Percentiles rank a stretch among this genome's conserved stretches.
Evolutionary conservation across 2,888 invertebrate species (phyloP).

Genomic region (Eupeodes luniger): DNA sequence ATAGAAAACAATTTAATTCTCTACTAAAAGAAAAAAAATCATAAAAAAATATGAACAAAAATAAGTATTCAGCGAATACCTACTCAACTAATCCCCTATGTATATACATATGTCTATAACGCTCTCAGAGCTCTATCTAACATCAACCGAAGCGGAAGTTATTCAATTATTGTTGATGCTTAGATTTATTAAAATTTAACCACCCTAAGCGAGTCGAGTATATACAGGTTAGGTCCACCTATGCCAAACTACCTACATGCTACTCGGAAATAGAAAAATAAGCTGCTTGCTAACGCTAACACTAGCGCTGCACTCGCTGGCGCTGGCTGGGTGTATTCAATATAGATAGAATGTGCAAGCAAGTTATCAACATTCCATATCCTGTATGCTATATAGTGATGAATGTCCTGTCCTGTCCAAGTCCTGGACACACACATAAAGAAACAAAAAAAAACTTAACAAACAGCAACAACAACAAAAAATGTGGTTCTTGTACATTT

Average conservation of each 20-base stretch:
- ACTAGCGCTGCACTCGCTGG: background rate
- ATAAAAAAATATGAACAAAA: background rate
- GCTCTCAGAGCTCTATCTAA: constrained; percentile 47
- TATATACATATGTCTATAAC: background rate
- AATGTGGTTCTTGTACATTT: constrained; percentile 30
- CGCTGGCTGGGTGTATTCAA: background rate
- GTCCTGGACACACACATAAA: background rate
- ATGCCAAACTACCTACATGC: background rate
- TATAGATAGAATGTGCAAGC: constrained; percentile 12
- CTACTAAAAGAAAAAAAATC: background rate
- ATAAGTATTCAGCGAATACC: constrained; percentile 34
- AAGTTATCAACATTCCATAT: constrained; percentile 35
- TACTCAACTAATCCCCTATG: constrained; percentile 55
- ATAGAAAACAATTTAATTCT: constrained; percentile 10
- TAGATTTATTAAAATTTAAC: constrained; percentile 76
- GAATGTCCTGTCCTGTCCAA: constrained; percentile 14
- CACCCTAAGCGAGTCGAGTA: constrained; percentile 30
- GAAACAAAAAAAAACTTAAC: background rate
- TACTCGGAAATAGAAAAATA: constrained; percentile 70
- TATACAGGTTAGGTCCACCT: background rate
- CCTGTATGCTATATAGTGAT: constrained; percentile 23
- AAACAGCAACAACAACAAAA: constrained; percentile 2
- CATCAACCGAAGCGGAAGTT: constrained; percentile 75
- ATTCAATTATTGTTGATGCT: constrained; percentile 76
- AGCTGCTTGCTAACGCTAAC: constrained; percentile 6